Evolutionary conservation across 2,797 vertebrate species (phyloP), one percentile per base, ranked within the genome.

Genomic region (Remorina albescens): DNA sequence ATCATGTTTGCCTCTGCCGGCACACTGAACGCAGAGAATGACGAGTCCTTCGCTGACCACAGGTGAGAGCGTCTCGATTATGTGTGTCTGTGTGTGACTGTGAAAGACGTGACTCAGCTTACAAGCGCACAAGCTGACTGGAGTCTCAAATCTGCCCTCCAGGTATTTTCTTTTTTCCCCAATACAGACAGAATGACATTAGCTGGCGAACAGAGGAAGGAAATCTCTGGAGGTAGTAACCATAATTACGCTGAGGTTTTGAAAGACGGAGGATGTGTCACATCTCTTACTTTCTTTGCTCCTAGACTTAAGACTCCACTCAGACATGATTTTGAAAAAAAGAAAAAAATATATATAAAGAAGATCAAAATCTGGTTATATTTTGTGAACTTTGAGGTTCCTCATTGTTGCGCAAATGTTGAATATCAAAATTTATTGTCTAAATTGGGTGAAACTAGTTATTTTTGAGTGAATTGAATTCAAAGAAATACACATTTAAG

Each of bases 1-100:
- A 98, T 99, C 90, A 99, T 99, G 98, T 99, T 99, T 42, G 98
- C 98, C 11, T 97, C 98, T 0, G 97, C 98, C 0, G 98, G 98
- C 51, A 99, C 98, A 0, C 96, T 99, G 57, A 99, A 99, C 0
- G 95, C 97, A 0, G 98, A 99, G 88, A 96, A 99, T 28, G 96
- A 97, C 0, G 98, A 99, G 89, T 97, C 96, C 6, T 99, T 99
- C 2, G 98, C 98, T 6, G 97, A 99, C 86, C 98, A 99, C 94
- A 97, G 98, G 98, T 99, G 61, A 84, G 95, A 82, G 68, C 58
- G 32, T 39, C n/a, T 32, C 0, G 25, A 42, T 41, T 16, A 13
- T 54, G 23, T 32, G 36, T 30, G 26, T 56, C 16, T 28, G 11
- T 23, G 2, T n/a, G 10, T 2, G 23, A 6, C 3, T 50, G 50